phyloP scores from a whole-genome alignment of 2,113 vertebrate species.

The Cyprinodon tularosa region DNA sequence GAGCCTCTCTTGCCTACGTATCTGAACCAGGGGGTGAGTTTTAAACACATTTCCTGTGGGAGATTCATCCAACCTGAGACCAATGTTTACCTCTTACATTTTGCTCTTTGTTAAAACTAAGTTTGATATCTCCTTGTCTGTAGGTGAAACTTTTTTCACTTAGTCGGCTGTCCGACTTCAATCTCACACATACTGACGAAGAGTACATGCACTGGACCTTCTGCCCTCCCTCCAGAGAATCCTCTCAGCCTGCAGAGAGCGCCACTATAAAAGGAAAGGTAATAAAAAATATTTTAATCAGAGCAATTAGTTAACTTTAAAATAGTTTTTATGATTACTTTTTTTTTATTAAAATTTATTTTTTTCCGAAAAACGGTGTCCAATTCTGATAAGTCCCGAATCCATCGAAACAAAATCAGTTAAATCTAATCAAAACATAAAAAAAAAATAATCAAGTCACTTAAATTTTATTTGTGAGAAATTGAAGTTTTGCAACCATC shows the following conservation, averaged over 20 bases:
- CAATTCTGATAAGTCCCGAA: not conserved
- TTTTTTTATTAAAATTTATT: not conserved
- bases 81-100: not conserved
- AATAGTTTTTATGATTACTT: not conserved
- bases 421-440: not conserved
- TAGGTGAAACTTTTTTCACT: constrained; percentile 85
- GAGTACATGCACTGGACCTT: constrained; percentile 82
- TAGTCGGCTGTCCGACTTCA: constrained; percentile 82
- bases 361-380: not conserved
- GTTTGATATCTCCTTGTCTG: constrained; percentile 35
- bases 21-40: constrained; percentile 87
- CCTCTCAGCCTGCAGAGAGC: constrained; percentile 66
- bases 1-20: constrained; percentile 88
- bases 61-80: not conserved
- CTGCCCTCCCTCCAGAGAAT: constrained; percentile 59
- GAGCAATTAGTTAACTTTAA: not conserved
- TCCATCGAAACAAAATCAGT: not conserved
- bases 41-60: not conserved
- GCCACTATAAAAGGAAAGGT: constrained; percentile 80
- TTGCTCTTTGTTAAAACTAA: constrained; percentile 15
- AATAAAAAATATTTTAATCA: constrained; percentile 1
- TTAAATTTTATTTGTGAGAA: not conserved
- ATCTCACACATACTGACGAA: constrained; percentile 80
- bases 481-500: not conserved
- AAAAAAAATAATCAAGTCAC: not conserved